Conservation (phyloP, 2,797 vertebrate genomes). For the Hylomyscus alleni region DNA sequence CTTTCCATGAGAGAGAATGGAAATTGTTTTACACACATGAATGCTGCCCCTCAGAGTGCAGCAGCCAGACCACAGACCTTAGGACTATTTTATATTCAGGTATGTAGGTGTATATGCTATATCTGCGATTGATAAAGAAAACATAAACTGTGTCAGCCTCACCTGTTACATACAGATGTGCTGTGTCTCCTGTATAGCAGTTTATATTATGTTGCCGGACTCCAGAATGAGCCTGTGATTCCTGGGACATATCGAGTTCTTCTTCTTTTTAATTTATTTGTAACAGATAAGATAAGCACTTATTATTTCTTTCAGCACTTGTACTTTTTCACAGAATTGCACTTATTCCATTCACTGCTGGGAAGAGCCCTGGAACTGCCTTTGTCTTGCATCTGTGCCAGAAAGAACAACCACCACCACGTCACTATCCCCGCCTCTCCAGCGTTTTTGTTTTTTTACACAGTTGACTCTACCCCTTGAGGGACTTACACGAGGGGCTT, state of each 20-base stretch:
- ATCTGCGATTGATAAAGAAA: not conserved
- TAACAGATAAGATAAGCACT: not conserved
- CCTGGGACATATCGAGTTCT: not conserved
- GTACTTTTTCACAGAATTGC: not conserved
- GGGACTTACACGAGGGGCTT: not conserved
- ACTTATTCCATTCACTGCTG: not conserved
- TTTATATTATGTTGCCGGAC: not conserved
- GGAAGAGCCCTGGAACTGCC: not conserved
- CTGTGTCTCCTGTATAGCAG: not conserved
- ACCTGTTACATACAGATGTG: not conserved
- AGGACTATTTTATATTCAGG: not conserved
- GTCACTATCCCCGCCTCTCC: not conserved
- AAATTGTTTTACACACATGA: not conserved
- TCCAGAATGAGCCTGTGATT: not conserved
- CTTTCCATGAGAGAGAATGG: not conserved
- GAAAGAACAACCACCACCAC: not conserved
- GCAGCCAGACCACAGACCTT: not conserved
- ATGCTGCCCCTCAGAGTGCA: not conserved
- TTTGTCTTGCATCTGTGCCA: not conserved
- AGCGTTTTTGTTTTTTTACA: not conserved
- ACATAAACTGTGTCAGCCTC: not conserved
- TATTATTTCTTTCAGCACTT: conserved; percentile 43
- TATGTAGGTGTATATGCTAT: not conserved
- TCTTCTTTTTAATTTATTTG: not conserved
- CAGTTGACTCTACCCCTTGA: not conserved